Conservation (phyloP, 2,797 vertebrate genomes). For the Manis crassicaudata region DNA sequence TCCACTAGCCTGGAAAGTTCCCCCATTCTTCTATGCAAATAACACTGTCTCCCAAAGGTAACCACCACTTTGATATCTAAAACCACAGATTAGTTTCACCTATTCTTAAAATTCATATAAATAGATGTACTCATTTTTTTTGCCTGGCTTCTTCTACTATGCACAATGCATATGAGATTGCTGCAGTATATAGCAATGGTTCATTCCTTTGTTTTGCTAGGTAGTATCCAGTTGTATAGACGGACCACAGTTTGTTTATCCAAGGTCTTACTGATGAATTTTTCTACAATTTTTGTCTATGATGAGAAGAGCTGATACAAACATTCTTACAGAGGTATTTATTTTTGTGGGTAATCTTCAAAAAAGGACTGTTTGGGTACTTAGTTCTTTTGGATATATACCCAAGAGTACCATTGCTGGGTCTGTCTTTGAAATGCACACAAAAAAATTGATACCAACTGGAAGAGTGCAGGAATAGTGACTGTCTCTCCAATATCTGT, state of each 20-base stretch:
- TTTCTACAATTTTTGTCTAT: background rate
- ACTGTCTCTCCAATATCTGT: background rate
- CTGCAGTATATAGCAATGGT: background rate
- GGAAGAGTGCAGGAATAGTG: constrained; percentile 26
- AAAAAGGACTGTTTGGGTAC: background rate
- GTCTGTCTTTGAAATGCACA: constrained; percentile 19
- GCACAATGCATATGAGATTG: background rate
- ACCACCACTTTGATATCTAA: constrained; percentile 34
- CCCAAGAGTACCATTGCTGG: background rate
- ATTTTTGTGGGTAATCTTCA: constrained; percentile 35
- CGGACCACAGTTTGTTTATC: constrained; percentile 28
- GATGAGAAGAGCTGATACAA: constrained; percentile 24
- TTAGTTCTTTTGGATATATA: constrained; percentile 27
- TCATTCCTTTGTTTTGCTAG: constrained; percentile 29
- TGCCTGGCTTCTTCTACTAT: constrained; percentile 9
- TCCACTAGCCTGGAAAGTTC: background rate
- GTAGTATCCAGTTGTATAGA: background rate
- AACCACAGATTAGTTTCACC: background rate
- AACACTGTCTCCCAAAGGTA: constrained; percentile 25
- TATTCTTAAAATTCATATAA: constrained; percentile 30
- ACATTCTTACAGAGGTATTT: constrained; percentile 34
- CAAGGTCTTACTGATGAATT: constrained; percentile 1
- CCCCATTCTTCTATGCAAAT: background rate
- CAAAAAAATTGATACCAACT: background rate
- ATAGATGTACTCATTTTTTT: background rate